phyloP scores from a whole-genome alignment of 2,888 invertebrate species.

The Ophion ellenae region DNA sequence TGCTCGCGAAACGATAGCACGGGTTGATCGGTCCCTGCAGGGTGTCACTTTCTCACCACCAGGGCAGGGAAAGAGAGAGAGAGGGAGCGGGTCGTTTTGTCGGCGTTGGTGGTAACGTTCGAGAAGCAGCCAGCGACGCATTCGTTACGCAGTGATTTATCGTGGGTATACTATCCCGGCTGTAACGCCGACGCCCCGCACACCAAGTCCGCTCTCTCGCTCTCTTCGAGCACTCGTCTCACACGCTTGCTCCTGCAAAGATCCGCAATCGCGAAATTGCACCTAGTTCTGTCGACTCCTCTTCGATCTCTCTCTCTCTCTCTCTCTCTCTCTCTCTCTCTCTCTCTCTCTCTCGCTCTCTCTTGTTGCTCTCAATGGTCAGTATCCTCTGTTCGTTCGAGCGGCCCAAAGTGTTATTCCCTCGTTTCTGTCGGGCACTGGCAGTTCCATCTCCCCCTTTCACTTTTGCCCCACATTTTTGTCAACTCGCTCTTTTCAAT shows the following conservation, averaged over 20 bases:
- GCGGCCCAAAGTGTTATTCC: neutral
- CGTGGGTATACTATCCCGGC: constrained; percentile 56
- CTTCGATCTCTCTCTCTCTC: neutral
- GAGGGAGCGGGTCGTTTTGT: constrained; percentile 33
- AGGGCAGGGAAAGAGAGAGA: no score
- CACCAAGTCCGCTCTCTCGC: neutral
- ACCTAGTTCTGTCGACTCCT: constrained; percentile 7
- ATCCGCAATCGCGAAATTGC: constrained; percentile 56
- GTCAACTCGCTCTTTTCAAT: no score
- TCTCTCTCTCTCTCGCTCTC: neutral
- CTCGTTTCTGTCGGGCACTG: no score
- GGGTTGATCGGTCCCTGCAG: no score
- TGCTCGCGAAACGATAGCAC: no score
- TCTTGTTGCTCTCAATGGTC: constrained; percentile 36
- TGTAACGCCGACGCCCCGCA: constrained; percentile 56
- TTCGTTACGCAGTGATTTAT: constrained; percentile 68
- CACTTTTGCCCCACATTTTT: neutral
- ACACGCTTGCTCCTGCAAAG: constrained; percentile 23
- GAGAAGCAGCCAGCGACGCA: constrained; percentile 53
- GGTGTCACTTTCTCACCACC: no score
- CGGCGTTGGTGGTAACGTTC: constrained; percentile 64
- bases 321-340: neutral
- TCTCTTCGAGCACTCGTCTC: constrained; percentile 8
- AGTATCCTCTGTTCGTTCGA: neutral
- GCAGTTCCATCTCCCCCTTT: no score